Base-by-base conservation (phyloP, 2,797 vertebrate genomes). In the Gambusia yucatana region DNA sequence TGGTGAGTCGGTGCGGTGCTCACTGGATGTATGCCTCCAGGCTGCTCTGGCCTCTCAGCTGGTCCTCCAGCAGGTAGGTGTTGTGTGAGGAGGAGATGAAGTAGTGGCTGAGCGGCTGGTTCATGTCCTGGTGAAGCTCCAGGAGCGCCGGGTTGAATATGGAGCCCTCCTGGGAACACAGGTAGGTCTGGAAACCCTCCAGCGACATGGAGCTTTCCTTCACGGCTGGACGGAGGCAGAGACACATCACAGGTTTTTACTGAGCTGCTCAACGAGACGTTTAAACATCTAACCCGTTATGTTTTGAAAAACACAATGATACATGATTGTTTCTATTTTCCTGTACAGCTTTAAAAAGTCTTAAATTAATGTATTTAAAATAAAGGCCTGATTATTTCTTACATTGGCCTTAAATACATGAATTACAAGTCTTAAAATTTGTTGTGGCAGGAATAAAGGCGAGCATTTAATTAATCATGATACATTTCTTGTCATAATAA, bases 81-180 rank as follows among this genome's bases (percentile, higher is more conserved):
- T 99, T 99, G 91, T 99, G 98, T 43, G 98, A 99, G 55, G 98
- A 99, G 79, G 97, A 98, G 95, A 99, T 98, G 93, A 97, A 99
- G 91, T 99, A 99, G 91, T 98, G 97, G 93, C 92, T 97, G 61
- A 99, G 96, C 0, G 98, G 97, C 48, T 96, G 97, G 74, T 80
- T 96, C 98, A 99, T 98, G 87, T 99, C 97, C 93, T 99, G 98
- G 92, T 96, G 94, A 67, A 98, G 81, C 0, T 7, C 86, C 43
- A 33, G 91, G 50, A 93, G 94, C 65, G 83, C 86, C 0, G 95
- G 92, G 52, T 96, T 97, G 86, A 99, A 98, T 91, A 99, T 95
- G 89, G 97, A 96, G 79, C 97, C 97, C 30, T 99, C 97, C 79
- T 91, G 94, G 0, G 98, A 99, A 89, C 95, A 96, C 87, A 99